Conservation (phyloP, 2,888 invertebrate genomes). For the Podotricha telesiphe region DNA sequence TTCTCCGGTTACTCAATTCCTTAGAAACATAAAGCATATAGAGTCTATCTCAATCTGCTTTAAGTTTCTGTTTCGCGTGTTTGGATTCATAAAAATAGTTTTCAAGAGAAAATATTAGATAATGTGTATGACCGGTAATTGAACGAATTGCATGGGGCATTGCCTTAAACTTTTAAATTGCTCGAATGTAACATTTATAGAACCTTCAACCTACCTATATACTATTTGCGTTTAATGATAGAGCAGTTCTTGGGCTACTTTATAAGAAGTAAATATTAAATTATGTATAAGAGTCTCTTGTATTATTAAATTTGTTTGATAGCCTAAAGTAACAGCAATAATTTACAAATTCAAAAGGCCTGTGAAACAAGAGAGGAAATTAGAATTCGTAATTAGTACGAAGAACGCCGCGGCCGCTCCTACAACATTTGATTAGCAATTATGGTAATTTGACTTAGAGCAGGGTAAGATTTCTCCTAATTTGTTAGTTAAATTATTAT, state of each 20-base stretch:
- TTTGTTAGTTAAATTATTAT: conserved; percentile 81
- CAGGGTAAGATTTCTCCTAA: conserved; percentile 81
- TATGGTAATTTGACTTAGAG: conserved; percentile 82
- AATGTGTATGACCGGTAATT: too few relatives aligned
- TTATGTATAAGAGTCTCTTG: conserved; percentile 3
- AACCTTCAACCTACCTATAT: too few relatives aligned
- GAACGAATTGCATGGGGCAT: too few relatives aligned
- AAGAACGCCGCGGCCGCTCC: conserved; percentile 71
- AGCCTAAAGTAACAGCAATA: conserved; percentile 69
- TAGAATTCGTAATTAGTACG: conserved; percentile 82
- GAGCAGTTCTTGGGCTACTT: neutral
- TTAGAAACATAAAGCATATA: too few relatives aligned
- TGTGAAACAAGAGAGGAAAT: conserved; percentile 81
- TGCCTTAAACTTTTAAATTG: too few relatives aligned
- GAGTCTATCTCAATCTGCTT: too few relatives aligned
- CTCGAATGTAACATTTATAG: too few relatives aligned
- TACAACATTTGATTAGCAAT: conserved; percentile 83
- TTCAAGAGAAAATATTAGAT: too few relatives aligned
- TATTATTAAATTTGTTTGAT: conserved; percentile 65
- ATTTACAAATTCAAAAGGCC: conserved; percentile 82
- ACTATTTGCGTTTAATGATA: too few relatives aligned
- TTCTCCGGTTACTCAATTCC: too few relatives aligned
- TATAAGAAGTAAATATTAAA: neutral
- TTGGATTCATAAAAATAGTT: too few relatives aligned
- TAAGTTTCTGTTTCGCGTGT: too few relatives aligned